Conservation (phyloP, 2,797 vertebrate genomes). For the Galagoides demidoff region DNA sequence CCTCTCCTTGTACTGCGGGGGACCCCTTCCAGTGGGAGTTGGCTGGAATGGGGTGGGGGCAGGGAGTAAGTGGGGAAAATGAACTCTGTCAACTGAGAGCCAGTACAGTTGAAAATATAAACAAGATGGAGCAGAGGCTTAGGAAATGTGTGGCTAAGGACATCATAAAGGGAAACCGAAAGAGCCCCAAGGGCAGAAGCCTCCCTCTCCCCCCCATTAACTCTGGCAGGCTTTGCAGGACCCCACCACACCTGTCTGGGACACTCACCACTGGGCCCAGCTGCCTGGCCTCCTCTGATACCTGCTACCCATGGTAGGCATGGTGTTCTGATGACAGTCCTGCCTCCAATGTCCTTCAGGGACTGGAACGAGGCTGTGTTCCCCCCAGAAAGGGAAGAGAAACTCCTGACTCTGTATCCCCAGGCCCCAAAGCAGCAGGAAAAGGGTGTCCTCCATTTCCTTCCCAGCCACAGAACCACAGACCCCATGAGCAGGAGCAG, state of each 20-base stretch:
- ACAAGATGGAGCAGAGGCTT: neutral
- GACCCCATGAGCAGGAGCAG: rapidly evolving
- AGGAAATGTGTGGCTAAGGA: neutral
- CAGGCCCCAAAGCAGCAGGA: neutral
- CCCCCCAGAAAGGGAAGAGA: neutral
- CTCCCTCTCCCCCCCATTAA: too few relatives aligned
- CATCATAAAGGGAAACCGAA: neutral
- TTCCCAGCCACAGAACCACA: neutral
- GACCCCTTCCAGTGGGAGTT: neutral
- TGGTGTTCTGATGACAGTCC: neutral
- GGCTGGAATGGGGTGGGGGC: neutral
- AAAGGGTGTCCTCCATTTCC: neutral
- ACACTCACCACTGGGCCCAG: neutral
- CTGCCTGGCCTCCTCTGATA: neutral
- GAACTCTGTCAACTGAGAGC: neutral
- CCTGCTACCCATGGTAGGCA: too few relatives aligned
- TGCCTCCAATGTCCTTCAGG: neutral
- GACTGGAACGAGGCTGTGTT: too few relatives aligned
- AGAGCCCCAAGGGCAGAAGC: neutral
- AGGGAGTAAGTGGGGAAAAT: neutral
- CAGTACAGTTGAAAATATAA: neutral
- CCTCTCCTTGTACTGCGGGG: neutral
- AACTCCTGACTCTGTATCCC: neutral
- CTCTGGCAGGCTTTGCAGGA: neutral
- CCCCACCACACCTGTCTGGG: too few relatives aligned